Evolutionary conservation across 30 jellyfish, hydroid and myxozoan genomes (phyloP).

Genomic region (Hydractinia echinata): DNA sequence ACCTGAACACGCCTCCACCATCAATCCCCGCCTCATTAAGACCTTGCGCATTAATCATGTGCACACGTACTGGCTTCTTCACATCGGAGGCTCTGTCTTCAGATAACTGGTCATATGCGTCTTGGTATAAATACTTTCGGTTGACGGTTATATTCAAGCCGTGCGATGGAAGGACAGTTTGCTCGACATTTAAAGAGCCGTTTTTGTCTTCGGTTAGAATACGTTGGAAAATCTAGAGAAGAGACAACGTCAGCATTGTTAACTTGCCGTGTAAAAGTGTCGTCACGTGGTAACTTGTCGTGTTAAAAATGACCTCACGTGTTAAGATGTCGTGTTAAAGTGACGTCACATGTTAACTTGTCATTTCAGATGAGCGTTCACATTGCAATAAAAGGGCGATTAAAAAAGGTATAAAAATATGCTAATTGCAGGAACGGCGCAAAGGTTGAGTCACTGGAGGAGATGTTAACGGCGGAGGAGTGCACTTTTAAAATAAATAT

Average conservation of each 20-base stretch:
- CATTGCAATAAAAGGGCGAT: no score
- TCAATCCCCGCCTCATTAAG: slow-evolving; percentile 95
- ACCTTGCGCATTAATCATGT: slow-evolving; percentile 95
- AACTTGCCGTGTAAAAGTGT: no score
- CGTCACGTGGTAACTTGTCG: no score
- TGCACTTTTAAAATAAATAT: no score
- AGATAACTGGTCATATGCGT: slow-evolving; percentile 92
- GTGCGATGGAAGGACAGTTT: slow-evolving; percentile 37
- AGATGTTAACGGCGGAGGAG: no score
- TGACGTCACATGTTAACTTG: no score
- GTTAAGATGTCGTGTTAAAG: no score
- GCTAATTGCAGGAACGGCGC: no score
- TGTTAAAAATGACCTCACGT: no score
- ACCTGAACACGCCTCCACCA: slow-evolving; percentile 95
- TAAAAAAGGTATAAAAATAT: no score
- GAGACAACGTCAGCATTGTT: not conserved
- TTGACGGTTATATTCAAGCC: slow-evolving; percentile 60
- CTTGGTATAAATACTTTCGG: slow-evolving; percentile 87
- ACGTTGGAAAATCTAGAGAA: slow-evolving; percentile 71
- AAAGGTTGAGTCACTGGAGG: no score
- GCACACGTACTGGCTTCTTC: slow-evolving; percentile 62
- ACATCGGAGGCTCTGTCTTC: slow-evolving; percentile 83
- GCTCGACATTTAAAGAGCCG: slow-evolving; percentile 41
- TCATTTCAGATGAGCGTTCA: no score
- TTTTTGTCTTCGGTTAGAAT: slow-evolving; percentile 65